Evolutionary conservation across 2,113 vertebrate species (phyloP), one percentile per base, ranked within the genome.

Genomic region (Tachysurus vachellii): DNA sequence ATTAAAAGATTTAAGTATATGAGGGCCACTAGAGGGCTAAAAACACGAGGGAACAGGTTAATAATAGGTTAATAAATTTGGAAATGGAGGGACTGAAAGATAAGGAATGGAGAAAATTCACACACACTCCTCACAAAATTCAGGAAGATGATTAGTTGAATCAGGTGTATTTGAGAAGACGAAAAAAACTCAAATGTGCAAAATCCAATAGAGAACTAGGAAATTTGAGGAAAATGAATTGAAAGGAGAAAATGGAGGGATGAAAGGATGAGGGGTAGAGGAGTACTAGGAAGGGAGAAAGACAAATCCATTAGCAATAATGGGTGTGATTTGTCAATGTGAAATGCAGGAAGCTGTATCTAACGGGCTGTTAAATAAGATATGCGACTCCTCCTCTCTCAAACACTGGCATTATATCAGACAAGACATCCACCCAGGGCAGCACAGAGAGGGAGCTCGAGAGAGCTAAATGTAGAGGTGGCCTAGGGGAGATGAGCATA

Each of bases 331-430:
- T 91, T 91, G 90, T 93, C 92, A 91, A 88, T 79, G 85, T 62
- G 83, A 85, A 62, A 44, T n/a, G 53, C 59, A 85, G 81, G 88
- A 86, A 76, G 91, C 88, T 84, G 85, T 88, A 89, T 88, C 90
- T 88, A 91, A 88, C 88, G 90, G 89, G 85, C 90, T 91, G 86
- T 91, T 92, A 90, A 92, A 92, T 89, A 91, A 92, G 92, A 91
- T 91, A 84, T 90, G 80, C 89, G 79, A 83, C 88, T 62, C 85
- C 90, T 86, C 80, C 79, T 81, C 31, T 77, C 88, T 89, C 82
- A 70, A 82, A 81, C 85, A 71, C 81, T 89, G 82, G 85, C 85
- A 70, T 90, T 86, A 89, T 90, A 21, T 80, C 77, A 61, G 56
- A 81, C 79, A 61, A 44, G 56, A 61, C 21, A 61, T 42, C 59